Percentiles rank a stretch among this genome's conserved stretches.
Evolutionary conservation across 2,888 invertebrate genomes (phyloP).

Genomic region (Amiota minor): DNA sequence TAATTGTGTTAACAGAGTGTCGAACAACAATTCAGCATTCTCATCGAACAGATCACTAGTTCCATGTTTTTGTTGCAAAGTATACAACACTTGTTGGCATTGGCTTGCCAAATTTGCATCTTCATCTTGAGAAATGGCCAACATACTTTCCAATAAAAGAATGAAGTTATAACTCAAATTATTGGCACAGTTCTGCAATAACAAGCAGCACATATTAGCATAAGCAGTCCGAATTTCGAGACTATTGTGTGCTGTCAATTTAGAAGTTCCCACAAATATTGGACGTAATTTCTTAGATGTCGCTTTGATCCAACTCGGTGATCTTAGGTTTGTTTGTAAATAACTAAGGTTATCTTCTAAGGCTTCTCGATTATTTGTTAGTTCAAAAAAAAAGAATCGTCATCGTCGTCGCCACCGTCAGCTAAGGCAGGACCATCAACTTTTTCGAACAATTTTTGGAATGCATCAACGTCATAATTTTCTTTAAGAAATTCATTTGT

Average conservation of each 20-base stretch:
- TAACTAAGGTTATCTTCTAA: conserved; percentile 55
- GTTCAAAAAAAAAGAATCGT: conserved; percentile 49
- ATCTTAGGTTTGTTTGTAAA: conserved; percentile 59
- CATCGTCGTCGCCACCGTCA: background rate
- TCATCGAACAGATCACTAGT: conserved; percentile 62
- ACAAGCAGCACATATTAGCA: conserved; percentile 76
- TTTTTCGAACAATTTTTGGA: conserved; percentile 48
- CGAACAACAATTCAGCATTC: conserved; percentile 77
- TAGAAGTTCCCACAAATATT: conserved; percentile 73
- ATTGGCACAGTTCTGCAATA: conserved; percentile 78
- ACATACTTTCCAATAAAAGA: conserved; percentile 79
- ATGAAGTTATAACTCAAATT: conserved; percentile 78
- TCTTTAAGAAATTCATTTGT: conserved; percentile 54
- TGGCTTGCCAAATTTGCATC: conserved; percentile 75
- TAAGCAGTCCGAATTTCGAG: conserved; percentile 78
- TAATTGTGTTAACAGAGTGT: conserved; percentile 76
- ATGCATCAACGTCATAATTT: conserved; percentile 54
- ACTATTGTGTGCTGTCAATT: conserved; percentile 78
- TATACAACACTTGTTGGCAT: conserved; percentile 71
- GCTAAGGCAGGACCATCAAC: background rate
- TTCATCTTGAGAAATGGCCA: conserved; percentile 81
- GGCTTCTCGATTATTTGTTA: conserved; percentile 47
- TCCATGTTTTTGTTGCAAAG: conserved; percentile 66
- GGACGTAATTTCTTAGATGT: conserved; percentile 66
- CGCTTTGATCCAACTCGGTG: conserved; percentile 72